phyloP scores from a whole-genome alignment of 23 tunicate genomes.

The Trididemnum miniatum region DNA sequence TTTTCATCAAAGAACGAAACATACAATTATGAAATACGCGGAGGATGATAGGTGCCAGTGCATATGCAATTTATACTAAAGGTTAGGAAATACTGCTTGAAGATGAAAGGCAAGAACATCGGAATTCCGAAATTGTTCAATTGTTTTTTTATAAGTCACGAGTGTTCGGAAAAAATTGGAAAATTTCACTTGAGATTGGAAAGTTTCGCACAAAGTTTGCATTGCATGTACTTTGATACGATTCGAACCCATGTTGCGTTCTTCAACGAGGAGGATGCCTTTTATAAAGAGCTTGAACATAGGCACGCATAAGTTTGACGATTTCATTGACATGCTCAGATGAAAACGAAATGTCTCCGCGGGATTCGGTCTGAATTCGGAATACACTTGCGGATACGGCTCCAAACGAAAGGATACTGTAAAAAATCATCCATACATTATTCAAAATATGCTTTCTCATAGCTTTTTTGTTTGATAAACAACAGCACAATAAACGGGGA shows the following conservation, averaged over 20 bases:
- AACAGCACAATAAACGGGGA: too few relatives aligned
- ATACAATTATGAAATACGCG: too few relatives aligned
- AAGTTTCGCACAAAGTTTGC: neutral
- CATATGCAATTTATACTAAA: too few relatives aligned
- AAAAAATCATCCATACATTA: too few relatives aligned
- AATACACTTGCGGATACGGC: slow-evolving; percentile 58
- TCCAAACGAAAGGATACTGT: slow-evolving; percentile 86
- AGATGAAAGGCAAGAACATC: neutral
- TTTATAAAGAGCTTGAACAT: slow-evolving; percentile 70
- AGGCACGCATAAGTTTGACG: slow-evolving; percentile 85
- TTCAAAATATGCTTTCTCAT: too few relatives aligned
- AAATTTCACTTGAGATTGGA: neutral
- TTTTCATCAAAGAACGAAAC: too few relatives aligned
- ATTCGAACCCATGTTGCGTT: neutral
- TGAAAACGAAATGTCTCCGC: slow-evolving; percentile 71
- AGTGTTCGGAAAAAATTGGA: neutral
- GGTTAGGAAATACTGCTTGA: neutral
- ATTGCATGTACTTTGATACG: neutral
- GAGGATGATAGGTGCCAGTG: too few relatives aligned
- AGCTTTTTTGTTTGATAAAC: too few relatives aligned
- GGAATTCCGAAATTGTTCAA: neutral
- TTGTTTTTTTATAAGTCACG: neutral
- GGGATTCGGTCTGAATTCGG: slow-evolving; percentile 65
- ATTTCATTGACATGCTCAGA: slow-evolving; percentile 87
- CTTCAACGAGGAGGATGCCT: slow-evolving; percentile 41